Evolutionary conservation across 2,113 vertebrate species (phyloP).

Genomic region (Scomber japonicus): DNA sequence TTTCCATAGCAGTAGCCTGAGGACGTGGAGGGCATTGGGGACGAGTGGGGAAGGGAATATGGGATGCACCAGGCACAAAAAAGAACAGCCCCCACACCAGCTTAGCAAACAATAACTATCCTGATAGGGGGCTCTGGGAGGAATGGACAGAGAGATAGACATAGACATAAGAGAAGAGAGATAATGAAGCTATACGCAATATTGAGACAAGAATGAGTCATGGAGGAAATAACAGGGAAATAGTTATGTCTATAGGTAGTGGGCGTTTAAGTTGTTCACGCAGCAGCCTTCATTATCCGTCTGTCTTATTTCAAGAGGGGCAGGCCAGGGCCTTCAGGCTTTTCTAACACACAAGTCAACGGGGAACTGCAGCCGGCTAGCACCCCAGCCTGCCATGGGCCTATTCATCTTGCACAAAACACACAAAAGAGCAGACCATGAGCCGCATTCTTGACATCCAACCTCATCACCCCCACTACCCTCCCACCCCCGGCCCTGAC

Average conservation of each 20-base stretch:
- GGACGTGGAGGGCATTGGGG: conserved; percentile 75
- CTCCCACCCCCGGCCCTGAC: conserved; percentile 71
- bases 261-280: conserved; percentile 72
- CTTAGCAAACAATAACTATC: conserved; percentile 75
- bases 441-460: conserved; percentile 87
- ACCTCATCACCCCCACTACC: conserved; percentile 80
- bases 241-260: conserved; percentile 64
- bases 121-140: conserved; percentile 58
- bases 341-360: conserved; percentile 76
- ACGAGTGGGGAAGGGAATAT: conserved; percentile 69
- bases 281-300: conserved; percentile 68
- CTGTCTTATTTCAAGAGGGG: conserved; percentile 71
- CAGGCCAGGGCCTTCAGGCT: conserved; percentile 71
- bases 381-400: conserved; percentile 71
- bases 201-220: conserved; percentile 52
- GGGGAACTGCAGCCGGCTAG: conserved; percentile 61
- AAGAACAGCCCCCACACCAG: conserved; percentile 67
- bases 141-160: conserved; percentile 46
- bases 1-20: conserved; percentile 81
- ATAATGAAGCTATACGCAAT: conserved; percentile 52
- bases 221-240: conserved; percentile 63
- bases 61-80: conserved; percentile 65
- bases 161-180: conserved; percentile 31
- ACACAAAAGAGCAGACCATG: conserved; percentile 85
- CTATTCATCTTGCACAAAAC: conserved; percentile 82